A percentile compares a stretch with the other conserved stretches of the same genome.
phyloP scores from a whole-genome alignment of 2,888 invertebrate genomes.

The Caenorhabditis imperialis region DNA sequence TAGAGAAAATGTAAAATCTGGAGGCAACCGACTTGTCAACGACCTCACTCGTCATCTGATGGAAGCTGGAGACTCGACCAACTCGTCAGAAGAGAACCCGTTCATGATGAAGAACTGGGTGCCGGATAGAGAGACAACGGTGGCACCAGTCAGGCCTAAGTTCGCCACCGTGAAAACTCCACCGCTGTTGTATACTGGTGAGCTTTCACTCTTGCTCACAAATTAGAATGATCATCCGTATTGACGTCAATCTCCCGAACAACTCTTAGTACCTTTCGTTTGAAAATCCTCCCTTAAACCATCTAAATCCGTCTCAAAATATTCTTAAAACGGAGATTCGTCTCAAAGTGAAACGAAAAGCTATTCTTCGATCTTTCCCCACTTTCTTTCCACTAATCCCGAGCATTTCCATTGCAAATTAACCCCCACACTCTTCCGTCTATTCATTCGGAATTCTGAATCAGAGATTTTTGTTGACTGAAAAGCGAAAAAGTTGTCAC shows the following conservation, averaged over 20 bases:
- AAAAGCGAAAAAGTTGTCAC: too few species aligned
- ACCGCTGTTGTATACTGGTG: constrained; percentile 48
- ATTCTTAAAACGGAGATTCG: too few species aligned
- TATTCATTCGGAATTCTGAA: constrained; percentile 27
- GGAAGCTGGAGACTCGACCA: constrained; percentile 1
- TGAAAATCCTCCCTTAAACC: too few species aligned
- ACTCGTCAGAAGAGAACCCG: constrained; percentile 48
- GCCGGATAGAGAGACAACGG: constrained; percentile 7
- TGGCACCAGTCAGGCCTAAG: constrained; percentile 21
- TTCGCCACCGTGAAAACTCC: constrained; percentile 40
- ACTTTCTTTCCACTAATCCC: constrained; percentile 9
- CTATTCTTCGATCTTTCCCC: constrained; percentile 26
- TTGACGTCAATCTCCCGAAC: constrained; percentile 3
- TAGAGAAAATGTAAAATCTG: constrained; percentile 22
- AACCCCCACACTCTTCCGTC: constrained; percentile 5
- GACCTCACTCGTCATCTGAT: constrained; percentile 38
- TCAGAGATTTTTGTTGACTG: too few species aligned
- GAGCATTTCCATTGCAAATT: constrained; percentile 50
- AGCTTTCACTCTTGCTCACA: neutral
- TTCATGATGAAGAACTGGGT: constrained; percentile 67
- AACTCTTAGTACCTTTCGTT: too few species aligned
- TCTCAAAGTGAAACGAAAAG: too few species aligned
- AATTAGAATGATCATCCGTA: neutral
- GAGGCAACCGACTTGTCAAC: constrained; percentile 15
- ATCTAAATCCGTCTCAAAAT: too few species aligned